phyloP scores from a whole-genome alignment of 37 sponge, comb jelly and placozoan genomes.

The Geodia barretti region DNA sequence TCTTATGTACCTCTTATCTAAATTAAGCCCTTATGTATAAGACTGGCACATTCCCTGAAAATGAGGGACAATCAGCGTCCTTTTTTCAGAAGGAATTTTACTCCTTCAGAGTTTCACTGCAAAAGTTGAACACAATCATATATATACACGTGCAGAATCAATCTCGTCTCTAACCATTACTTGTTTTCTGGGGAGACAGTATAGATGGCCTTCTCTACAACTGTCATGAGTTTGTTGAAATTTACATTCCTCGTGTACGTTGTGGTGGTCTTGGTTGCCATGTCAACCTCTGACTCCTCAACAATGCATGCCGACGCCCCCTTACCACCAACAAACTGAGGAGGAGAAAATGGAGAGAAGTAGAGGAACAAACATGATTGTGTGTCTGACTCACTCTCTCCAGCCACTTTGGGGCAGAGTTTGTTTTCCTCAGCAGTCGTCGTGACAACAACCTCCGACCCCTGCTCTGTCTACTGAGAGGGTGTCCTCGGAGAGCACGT shows the following conservation, averaged over 20 bases:
- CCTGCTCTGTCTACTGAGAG: no score
- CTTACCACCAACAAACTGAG: slow-evolving; percentile 36
- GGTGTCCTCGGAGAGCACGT: slow-evolving; percentile 85
- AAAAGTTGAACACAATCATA: not conserved
- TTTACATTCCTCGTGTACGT: slow-evolving; percentile 84
- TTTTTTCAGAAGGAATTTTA: no score
- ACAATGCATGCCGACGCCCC: slow-evolving; percentile 49
- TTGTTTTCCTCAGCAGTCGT: slow-evolving; percentile 70
- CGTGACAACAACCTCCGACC: slow-evolving; percentile 48
- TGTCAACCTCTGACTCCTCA: slow-evolving; percentile 84
- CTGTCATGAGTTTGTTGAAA: slow-evolving; percentile 53
- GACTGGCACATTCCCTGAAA: no score
- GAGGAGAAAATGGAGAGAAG: no score
- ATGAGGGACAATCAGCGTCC: no score
- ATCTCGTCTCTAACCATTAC: slow-evolving; percentile 51
- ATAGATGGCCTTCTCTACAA: slow-evolving; percentile 82
- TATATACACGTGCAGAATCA: not conserved
- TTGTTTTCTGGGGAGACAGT: slow-evolving; percentile 62
- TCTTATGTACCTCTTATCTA: no score
- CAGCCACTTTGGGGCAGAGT: slow-evolving; percentile 69
- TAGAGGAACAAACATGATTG: no score
- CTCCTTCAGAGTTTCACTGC: no score
- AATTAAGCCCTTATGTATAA: no score
- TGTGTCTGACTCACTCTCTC: no score
- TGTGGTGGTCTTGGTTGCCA: slow-evolving; percentile 47